Percentiles rank a stretch among this genome's conserved stretches.
Conservation (phyloP, 2,888 invertebrate genomes). For the Drosophila neonasuta region DNA sequence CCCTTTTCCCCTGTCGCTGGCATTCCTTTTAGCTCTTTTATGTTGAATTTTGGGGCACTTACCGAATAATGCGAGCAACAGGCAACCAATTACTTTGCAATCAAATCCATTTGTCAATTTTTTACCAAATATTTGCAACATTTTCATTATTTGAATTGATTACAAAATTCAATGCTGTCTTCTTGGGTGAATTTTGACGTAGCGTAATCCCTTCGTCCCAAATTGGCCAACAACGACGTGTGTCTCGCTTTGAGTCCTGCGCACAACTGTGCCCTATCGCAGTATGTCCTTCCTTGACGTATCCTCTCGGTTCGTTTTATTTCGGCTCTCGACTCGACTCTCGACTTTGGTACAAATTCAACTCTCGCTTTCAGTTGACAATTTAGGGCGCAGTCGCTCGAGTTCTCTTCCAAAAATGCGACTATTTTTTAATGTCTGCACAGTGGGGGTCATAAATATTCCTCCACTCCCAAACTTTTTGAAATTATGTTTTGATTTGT, state of each 20-base stretch:
- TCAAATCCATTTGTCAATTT: slow-evolving; percentile 16
- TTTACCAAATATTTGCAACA: slow-evolving; percentile 27
- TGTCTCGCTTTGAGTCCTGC: slow-evolving; percentile 60
- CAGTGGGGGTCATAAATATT: slow-evolving; percentile 5
- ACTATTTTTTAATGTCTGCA: neutral
- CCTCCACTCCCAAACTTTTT: neutral
- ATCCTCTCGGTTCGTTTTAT: neutral
- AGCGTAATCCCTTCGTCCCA: slow-evolving; percentile 3
- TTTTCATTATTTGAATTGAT: slow-evolving; percentile 24
- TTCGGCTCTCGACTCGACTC: slow-evolving; percentile 14
- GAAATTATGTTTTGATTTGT: too few species aligned
- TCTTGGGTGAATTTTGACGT: slow-evolving; percentile 9
- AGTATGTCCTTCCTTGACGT: slow-evolving; percentile 1
- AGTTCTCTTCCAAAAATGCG: slow-evolving; percentile 4
- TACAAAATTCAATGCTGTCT: slow-evolving; percentile 1
- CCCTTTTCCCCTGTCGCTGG: slow-evolving; percentile 3
- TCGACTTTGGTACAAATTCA: neutral
- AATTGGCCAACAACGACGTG: slow-evolving; percentile 43
- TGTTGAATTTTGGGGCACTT: slow-evolving; percentile 31
- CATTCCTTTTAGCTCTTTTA: neutral
- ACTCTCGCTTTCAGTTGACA: slow-evolving; percentile 41
- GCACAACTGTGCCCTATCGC: slow-evolving; percentile 61
- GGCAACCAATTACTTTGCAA: slow-evolving; percentile 30
- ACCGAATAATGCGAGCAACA: slow-evolving; percentile 47
- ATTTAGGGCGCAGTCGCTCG: slow-evolving; percentile 30